phyloP scores from a whole-genome alignment of 2,888 invertebrate species.

The Trachelus tabidus region DNA sequence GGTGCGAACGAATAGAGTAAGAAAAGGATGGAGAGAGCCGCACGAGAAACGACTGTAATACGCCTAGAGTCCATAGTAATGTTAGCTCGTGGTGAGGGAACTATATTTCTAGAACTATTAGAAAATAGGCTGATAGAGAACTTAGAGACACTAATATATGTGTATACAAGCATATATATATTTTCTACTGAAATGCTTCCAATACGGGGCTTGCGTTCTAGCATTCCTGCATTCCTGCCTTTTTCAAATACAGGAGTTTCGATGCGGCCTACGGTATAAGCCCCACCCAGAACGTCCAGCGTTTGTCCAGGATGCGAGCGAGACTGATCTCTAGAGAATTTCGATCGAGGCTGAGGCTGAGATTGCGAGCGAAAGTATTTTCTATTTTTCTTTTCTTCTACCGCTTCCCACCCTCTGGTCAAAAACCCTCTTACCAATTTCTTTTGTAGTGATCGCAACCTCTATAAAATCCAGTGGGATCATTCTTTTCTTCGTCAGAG shows the following conservation, averaged over 20 bases:
- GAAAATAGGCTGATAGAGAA: conserved; percentile 39
- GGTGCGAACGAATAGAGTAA: neutral
- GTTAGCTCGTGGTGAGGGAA: conserved; percentile 62
- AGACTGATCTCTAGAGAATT: conserved; percentile 39
- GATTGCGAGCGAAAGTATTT: conserved; percentile 4
- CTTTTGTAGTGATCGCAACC: neutral
- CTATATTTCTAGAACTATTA: conserved; percentile 53
- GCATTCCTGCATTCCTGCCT: conserved; percentile 54
- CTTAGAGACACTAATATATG: conserved; percentile 35
- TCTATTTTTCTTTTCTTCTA: neutral
- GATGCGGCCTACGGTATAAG: conserved; percentile 49
- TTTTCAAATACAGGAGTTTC: conserved; percentile 53
- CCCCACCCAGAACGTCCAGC: conserved; percentile 42
- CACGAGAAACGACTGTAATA: conserved; percentile 46
- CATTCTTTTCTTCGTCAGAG: neutral
- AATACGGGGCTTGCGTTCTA: conserved; percentile 44
- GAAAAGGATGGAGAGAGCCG: neutral
- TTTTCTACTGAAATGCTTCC: conserved; percentile 57
- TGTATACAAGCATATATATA: conserved; percentile 36
- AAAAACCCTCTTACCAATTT: neutral
- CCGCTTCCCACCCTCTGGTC: neutral
- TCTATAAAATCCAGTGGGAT: neutral
- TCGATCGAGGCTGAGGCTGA: neutral
- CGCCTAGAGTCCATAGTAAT: conserved; percentile 51
- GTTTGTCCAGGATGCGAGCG: conserved; percentile 50